These are phyloP conservation scores for Oenanthe melanoleuca DNA, from an alignment of 2,113 vertebrate genomes.

Conservation along the genomic window DNA sequence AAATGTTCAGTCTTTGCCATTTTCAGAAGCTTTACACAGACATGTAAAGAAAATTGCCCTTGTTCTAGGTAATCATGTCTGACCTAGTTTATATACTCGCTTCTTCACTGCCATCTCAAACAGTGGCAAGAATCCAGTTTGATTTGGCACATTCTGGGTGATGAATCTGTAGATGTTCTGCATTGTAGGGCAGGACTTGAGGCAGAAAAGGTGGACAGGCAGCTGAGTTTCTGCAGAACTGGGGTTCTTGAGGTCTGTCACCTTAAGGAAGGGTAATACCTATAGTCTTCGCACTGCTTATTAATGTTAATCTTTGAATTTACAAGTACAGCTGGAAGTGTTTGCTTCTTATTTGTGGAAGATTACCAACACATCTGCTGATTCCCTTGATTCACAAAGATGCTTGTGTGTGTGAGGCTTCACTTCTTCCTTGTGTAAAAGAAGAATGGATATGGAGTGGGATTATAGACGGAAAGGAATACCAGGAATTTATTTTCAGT, in stretches of 20 bases:
- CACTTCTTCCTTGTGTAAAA: background rate
- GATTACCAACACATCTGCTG: background rate
- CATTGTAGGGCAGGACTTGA: background rate
- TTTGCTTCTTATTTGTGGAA: constrained; percentile 24
- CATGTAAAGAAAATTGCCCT: constrained; percentile 43
- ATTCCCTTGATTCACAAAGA: background rate
- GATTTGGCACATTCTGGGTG: background rate
- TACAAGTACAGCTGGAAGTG: background rate
- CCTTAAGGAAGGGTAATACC: background rate
- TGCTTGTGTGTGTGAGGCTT: background rate
- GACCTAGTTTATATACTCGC: background rate
- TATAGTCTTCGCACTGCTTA: background rate
- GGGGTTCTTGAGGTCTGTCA: background rate
- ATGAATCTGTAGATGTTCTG: background rate
- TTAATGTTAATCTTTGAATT: constrained; percentile 13
- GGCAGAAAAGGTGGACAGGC: background rate
- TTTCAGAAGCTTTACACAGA: background rate
- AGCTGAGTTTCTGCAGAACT: background rate
- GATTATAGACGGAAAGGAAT: background rate
- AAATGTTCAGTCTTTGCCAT: background rate
- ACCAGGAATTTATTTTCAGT: background rate
- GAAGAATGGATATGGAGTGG: background rate
- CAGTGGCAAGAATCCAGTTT: constrained; percentile 44
- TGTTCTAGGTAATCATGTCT: constrained; percentile 31
- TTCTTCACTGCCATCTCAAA: constrained; percentile 20